Conservation (phyloP, 2,888 invertebrate species). For the Apoda limacodes region DNA sequence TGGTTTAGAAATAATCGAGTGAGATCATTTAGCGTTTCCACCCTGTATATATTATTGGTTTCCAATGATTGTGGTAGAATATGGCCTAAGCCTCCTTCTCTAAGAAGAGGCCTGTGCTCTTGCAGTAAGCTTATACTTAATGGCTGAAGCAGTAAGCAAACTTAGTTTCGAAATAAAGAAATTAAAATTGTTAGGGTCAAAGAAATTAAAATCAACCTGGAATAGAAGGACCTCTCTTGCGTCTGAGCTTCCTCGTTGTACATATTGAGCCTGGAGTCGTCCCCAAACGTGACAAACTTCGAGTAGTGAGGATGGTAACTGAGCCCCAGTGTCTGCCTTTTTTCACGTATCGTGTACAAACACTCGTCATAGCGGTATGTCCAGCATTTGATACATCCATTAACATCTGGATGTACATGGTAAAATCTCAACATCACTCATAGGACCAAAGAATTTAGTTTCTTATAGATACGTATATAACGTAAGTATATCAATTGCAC, state of each 20-base stretch:
- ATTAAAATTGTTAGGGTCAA: not conserved
- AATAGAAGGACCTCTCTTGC: constrained; percentile 71
- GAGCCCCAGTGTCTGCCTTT: constrained; percentile 73
- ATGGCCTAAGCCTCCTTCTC: too few species aligned
- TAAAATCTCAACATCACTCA: constrained; percentile 3
- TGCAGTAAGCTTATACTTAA: too few species aligned
- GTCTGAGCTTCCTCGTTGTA: constrained; percentile 78
- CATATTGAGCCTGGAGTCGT: constrained; percentile 72
- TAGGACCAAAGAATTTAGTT: too few species aligned
- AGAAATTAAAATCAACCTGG: constrained; percentile 48
- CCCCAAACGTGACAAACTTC: constrained; percentile 71
- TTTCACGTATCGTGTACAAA: constrained; percentile 74
- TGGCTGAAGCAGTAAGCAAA: too few species aligned
- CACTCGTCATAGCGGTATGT: constrained; percentile 74
- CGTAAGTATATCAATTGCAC: too few species aligned
- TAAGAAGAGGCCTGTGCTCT: too few species aligned
- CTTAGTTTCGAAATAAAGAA: not conserved
- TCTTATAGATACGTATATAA: too few species aligned
- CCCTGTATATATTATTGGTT: too few species aligned
- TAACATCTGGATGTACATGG: constrained; percentile 73
- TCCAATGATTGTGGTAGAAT: too few species aligned
- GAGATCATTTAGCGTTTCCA: too few species aligned
- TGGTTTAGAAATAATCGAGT: too few species aligned
- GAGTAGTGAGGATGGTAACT: constrained; percentile 70
- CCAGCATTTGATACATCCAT: constrained; percentile 77